phyloP scores from a whole-genome alignment of 2,113 vertebrate genomes.

The Nycticorax nycticorax region DNA sequence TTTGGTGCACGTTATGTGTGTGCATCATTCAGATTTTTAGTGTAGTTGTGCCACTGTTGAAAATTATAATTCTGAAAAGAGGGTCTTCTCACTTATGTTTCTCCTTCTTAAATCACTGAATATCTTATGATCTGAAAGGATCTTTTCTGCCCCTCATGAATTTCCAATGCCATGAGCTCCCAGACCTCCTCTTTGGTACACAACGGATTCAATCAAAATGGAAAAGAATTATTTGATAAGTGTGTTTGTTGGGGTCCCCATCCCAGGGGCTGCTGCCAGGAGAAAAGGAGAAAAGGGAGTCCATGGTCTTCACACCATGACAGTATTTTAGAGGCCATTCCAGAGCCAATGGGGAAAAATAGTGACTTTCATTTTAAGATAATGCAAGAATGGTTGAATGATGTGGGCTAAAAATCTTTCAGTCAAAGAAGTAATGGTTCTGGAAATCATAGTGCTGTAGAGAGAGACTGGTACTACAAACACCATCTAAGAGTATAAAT shows the following conservation, averaged over 20 bases:
- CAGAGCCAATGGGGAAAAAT: not conserved
- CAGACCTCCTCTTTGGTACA: not conserved
- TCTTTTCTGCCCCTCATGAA: not conserved
- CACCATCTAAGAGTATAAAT: not conserved
- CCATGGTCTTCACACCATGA: not conserved
- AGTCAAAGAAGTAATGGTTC: not conserved
- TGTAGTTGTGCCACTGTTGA: not conserved
- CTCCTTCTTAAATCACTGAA: not conserved
- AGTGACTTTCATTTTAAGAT: not conserved
- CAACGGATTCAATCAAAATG: not conserved
- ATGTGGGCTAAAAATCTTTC: not conserved
- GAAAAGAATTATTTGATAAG: not conserved
- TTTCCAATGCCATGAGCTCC: not conserved
- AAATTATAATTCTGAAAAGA: not conserved
- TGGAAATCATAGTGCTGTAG: not conserved
- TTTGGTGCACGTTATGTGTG: not conserved
- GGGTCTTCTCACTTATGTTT: not conserved
- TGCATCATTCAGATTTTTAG: not conserved
- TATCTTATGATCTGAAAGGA: not conserved
- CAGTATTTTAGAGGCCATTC: not conserved
- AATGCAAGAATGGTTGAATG: not conserved
- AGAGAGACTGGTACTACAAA: not conserved
- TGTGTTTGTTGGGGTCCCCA: not conserved
- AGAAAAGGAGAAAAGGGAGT: not conserved
- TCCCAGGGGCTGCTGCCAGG: not conserved